Evolutionary conservation across 1,140 invertebrate species (phyloP).

Genomic region (Bombus pascuorum): DNA sequence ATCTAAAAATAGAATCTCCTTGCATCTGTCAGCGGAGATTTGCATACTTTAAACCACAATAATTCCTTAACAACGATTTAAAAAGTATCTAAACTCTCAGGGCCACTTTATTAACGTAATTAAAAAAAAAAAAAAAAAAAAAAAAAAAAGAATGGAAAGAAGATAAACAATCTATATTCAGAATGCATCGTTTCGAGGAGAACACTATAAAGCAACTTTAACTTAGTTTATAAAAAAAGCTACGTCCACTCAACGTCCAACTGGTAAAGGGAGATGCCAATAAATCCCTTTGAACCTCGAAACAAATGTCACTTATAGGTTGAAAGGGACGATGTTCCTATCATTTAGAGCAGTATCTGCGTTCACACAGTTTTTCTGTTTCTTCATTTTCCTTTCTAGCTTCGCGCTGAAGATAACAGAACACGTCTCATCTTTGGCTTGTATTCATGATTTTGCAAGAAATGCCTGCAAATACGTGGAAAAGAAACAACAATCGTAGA

Average conservation of each 20-base stretch:
- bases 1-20: conserved; percentile 23
- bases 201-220: conserved; percentile 19
- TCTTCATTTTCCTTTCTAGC: neutral
- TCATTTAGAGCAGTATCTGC: neutral
- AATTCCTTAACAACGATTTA: conserved; percentile 16
- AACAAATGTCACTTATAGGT: conserved; percentile 7
- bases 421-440: conserved; percentile 54
- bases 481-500: conserved; percentile 12
- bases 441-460: conserved; percentile 27
- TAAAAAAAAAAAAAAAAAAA: neutral
- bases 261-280: neutral
- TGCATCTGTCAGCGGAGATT: too few species aligned
- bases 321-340: neutral
- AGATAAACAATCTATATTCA: neutral
- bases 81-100: conserved; percentile 9
- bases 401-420: conserved; percentile 18
- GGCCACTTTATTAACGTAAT: neutral
- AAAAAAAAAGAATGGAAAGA: neutral
- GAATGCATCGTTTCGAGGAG: conserved; percentile 4
- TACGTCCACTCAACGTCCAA: conserved; percentile 5
- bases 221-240: conserved; percentile 16
- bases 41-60: neutral
- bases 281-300: neutral
- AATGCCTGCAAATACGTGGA: conserved; percentile 1
- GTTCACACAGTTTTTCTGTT: conserved; percentile 16